Base-by-base conservation (phyloP, 2,113 vertebrate genomes). In the Patagioenas fasciata region DNA sequence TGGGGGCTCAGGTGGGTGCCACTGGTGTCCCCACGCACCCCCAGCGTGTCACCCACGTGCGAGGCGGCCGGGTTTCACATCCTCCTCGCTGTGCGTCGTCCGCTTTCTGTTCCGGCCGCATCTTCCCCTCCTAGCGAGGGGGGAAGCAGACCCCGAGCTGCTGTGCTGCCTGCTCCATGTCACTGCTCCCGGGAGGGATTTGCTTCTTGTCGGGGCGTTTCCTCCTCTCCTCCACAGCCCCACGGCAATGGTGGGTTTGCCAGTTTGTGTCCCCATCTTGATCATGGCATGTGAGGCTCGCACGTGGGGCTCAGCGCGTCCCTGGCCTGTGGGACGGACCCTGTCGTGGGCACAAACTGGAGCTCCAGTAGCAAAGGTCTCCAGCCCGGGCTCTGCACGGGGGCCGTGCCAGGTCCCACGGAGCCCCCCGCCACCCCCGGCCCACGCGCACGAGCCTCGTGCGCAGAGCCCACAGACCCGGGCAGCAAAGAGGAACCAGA, bases 401-500 rank as follows among this genome's bases (percentile, higher is more conserved):
- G 34, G 18, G 32, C 34, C 25, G 34, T 78, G 58, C 34, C 3
- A 5, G 19, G 25, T 29, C 65, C n/a, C 2, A 0, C 2, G 2
- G 64, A 48, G 28, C 28, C 13, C 54, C 36, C 56, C 7, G 3
- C 31, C 2, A 1, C 11, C 31, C 19, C 56, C 2, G 1, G 9
- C 80, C 19, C 80, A 69, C 1, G 3, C 42, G 23, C 6, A 1
- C 36, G 40, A 53, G 31, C 26, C 51, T 57, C 5, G 7, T 57
- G 23, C 4, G 1, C 10, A 32, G n/a, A 34, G n/a, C 54, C 28
- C 42, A 11, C 1, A 1, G 20, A 20, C 20, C n/a, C 10, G 0
- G 54, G 29, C 1, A 12, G 67, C 34, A 51, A 87, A 53, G 56
- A 7, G 54, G 84, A 78, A 61, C 24, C 38, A 18, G 38, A 28